Conservation (phyloP, 2,113 vertebrate genomes). For the Apteryx owenii region DNA sequence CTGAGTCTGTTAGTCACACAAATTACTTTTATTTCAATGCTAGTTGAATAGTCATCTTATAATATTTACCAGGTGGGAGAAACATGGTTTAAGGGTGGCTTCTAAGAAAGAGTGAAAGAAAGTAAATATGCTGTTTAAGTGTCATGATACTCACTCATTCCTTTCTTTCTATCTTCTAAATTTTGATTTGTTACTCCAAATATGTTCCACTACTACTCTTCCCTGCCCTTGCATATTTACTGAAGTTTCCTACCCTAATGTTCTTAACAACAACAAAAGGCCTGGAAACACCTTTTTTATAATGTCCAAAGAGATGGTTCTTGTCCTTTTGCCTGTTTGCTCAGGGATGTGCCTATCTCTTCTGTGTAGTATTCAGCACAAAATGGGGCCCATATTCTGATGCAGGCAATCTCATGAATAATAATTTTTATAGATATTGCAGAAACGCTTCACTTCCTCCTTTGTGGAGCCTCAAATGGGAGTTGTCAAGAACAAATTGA, state of each 20-base stretch:
- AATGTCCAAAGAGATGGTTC: not conserved
- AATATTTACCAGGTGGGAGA: not conserved
- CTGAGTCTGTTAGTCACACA: not conserved
- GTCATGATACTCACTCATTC: not conserved
- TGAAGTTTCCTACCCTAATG: not conserved
- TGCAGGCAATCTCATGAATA: not conserved
- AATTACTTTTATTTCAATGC: not conserved
- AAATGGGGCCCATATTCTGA: not conserved
- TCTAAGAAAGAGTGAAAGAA: not conserved
- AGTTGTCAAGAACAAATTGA: conserved; percentile 99
- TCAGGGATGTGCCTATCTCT: not conserved
- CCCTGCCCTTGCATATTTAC: not conserved
- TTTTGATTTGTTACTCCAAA: not conserved
- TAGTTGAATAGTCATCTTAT: not conserved
- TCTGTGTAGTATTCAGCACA: not conserved
- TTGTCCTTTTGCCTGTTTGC: not conserved
- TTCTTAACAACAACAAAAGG: not conserved
- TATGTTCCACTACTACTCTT: not conserved
- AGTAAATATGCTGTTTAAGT: not conserved
- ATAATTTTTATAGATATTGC: conserved; percentile 88
- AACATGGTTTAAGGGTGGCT: not conserved
- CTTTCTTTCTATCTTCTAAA: not conserved
- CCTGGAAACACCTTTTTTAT: not conserved
- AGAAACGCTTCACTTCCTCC: conserved; percentile 96
- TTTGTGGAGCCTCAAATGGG: conserved; percentile 96